Base-by-base conservation (phyloP, 2,113 vertebrate species). In the Nesogale talazaci region DNA sequence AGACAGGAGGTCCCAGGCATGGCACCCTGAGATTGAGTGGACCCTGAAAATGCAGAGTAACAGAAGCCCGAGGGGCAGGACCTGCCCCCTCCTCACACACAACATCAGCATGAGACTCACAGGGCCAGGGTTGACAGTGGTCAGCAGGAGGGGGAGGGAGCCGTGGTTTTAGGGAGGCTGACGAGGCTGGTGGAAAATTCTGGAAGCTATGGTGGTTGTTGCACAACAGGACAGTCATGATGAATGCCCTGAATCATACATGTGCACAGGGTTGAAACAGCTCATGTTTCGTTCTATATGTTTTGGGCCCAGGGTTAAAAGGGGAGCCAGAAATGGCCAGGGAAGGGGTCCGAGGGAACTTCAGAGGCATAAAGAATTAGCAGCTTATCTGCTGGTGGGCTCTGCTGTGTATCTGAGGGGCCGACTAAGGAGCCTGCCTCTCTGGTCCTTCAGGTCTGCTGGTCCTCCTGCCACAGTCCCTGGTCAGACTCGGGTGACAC, bases 341-440 rank as follows among this genome's bases (percentile, higher is more conserved):
- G 88, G 20, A 27, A 16, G 27, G 63, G 14, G 22, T 46, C 9
- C 29, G 10, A 5, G 59, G 25, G 59, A 38, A 16, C 36, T 27
- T 57, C 7, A 25, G 75, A 61, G 27, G 27, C 63, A 42, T 2
- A 46, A 34, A 14, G 52, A 34, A 19, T 22, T 56, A 16, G 1
- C 25, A 14, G 70, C 16, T 6, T 10, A 0, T 29, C 52, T 76
- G 23, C 9, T 25, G 56, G 38, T 56, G n/a, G 57, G 2, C 14
- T 65, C 59, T 81, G 20, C 6, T 1, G 27, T 52, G 34, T 19
- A 2, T 42, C 34, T 0, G 0, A 0, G 83, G 9, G 67, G 15
- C 4, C 61, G 10, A 15, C 12, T 31, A 27, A 40, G 15, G 57
- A 52, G 20, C 10, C 46, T 25, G 31, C 29, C 4, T 2, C 19